phyloP scores from a whole-genome alignment of 2,113 vertebrate species.

The Triplophysa dalaica region DNA sequence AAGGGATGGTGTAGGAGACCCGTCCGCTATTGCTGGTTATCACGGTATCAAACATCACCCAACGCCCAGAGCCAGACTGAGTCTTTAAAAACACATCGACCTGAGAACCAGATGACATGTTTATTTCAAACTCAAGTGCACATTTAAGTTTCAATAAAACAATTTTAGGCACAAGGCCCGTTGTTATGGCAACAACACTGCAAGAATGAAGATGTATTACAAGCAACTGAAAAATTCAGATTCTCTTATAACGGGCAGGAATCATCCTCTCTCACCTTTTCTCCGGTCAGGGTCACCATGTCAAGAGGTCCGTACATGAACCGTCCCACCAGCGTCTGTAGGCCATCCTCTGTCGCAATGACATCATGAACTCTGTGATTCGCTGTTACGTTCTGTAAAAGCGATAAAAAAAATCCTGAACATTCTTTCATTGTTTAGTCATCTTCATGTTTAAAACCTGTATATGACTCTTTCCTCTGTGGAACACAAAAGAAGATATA shows the following conservation, averaged over 20 bases:
- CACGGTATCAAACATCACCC: slow-evolving; percentile 91
- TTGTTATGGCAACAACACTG: too few species aligned
- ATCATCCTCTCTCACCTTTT: slow-evolving; percentile 80
- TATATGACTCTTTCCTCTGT: too few species aligned
- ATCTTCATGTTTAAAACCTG: too few species aligned
- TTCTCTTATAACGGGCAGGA: too few species aligned
- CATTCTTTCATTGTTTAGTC: too few species aligned
- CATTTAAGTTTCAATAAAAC: neutral
- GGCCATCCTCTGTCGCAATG: slow-evolving; percentile 86
- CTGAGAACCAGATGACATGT: slow-evolving; percentile 63
- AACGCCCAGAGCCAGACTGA: slow-evolving; percentile 89
- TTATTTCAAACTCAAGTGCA: neutral
- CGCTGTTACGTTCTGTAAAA: slow-evolving; percentile 88
- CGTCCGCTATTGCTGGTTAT: slow-evolving; percentile 92
- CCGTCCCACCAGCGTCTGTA: slow-evolving; percentile 85
- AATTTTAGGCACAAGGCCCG: neutral
- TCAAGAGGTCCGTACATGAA: slow-evolving; percentile 98
- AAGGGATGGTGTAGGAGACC: slow-evolving; percentile 84
- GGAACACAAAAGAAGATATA: too few species aligned
- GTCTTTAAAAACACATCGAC: slow-evolving; percentile 93
- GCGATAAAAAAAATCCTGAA: neutral
- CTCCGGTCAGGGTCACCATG: slow-evolving; percentile 96
- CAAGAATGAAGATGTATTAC: neutral
- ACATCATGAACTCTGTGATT: slow-evolving; percentile 94
- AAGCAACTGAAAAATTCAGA: neutral